phyloP scores from a whole-genome alignment of 1,140 invertebrate genomes.

The Leguminivora glycinivorella region DNA sequence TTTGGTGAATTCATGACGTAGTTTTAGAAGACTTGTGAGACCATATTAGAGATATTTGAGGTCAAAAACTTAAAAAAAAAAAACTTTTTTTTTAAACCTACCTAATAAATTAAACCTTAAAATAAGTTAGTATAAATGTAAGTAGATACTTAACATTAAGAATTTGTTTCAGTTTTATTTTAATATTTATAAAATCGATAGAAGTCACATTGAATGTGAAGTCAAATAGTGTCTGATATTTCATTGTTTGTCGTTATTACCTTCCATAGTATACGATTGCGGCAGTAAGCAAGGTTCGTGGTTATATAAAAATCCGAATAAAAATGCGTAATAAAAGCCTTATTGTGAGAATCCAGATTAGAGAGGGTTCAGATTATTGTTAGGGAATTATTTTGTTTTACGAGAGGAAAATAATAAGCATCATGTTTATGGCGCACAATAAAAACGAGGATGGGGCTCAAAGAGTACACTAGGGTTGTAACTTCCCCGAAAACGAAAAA shows the following conservation, averaged over 20 bases:
- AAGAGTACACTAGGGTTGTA: too few species aligned
- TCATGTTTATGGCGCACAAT: slow-evolving; percentile 62
- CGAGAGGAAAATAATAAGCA: slow-evolving; percentile 73
- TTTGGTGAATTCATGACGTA: too few species aligned
- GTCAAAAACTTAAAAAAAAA: too few species aligned
- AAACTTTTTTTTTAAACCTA: too few species aligned
- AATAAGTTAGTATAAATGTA: too few species aligned
- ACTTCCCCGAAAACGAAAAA: too few species aligned
- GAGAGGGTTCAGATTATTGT: slow-evolving; percentile 63
- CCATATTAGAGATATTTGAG: too few species aligned
- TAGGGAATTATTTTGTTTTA: slow-evolving; percentile 74
- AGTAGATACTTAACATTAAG: slow-evolving; percentile 47
- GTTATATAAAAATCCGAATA: slow-evolving; percentile 59
- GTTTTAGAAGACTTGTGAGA: too few species aligned
- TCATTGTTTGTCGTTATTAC: slow-evolving; percentile 12
- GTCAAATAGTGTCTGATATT: not conserved
- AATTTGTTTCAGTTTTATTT: not conserved
- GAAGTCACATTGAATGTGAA: not conserved
- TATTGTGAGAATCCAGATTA: slow-evolving; percentile 60
- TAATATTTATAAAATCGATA: not conserved
- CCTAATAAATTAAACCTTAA: too few species aligned
- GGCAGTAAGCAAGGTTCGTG: slow-evolving; percentile 40
- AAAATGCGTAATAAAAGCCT: slow-evolving; percentile 64
- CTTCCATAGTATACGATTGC: slow-evolving; percentile 9
- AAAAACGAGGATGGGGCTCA: slow-evolving; percentile 50